These are phyloP conservation scores for Perizoma flavofasciatum DNA, from an alignment of 2,888 invertebrate species.

Conservation along the genomic window DNA sequence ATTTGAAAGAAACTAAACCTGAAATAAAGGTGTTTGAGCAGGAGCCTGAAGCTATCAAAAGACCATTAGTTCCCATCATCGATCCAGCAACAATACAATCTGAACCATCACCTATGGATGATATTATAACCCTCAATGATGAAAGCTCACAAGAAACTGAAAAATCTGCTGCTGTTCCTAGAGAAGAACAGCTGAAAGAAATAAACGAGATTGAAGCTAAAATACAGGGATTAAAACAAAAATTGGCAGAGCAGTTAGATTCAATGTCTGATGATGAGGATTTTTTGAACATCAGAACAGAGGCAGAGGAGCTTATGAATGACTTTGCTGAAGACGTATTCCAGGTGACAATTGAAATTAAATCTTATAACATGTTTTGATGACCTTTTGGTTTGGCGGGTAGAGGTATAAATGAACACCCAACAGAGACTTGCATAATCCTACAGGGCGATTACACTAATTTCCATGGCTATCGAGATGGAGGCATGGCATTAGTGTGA, in stretches of 20 bases:
- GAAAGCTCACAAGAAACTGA: conserved; percentile 28
- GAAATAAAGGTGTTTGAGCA: conserved; percentile 37
- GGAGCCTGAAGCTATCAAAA: conserved; percentile 43
- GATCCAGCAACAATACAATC: conserved; percentile 70
- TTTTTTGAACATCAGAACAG: conserved; percentile 86
- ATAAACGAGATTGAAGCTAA: conserved; percentile 85
- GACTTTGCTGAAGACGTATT: conserved; percentile 79
- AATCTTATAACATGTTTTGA: too few relatives aligned
- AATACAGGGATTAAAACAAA: conserved; percentile 79
- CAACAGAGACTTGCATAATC: too few relatives aligned
- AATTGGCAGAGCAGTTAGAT: conserved; percentile 74
- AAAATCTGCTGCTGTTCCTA: conserved; percentile 30
- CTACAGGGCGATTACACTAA: too few relatives aligned
- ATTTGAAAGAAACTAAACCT: conserved; percentile 57
- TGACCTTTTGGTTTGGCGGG: too few relatives aligned
- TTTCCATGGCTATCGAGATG: too few relatives aligned
- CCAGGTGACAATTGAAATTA: conserved; percentile 53
- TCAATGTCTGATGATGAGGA: conserved; percentile 87
- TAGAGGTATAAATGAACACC: too few relatives aligned
- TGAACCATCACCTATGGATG: conserved; percentile 32
- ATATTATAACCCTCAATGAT: conserved; percentile 40
- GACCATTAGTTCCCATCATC: conserved; percentile 72
- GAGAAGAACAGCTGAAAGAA: conserved; percentile 69
- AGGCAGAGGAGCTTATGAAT: conserved; percentile 83
- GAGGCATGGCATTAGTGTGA: too few relatives aligned